Conservation (phyloP, 2,797 vertebrate species). For the Microchirus variegatus region DNA sequence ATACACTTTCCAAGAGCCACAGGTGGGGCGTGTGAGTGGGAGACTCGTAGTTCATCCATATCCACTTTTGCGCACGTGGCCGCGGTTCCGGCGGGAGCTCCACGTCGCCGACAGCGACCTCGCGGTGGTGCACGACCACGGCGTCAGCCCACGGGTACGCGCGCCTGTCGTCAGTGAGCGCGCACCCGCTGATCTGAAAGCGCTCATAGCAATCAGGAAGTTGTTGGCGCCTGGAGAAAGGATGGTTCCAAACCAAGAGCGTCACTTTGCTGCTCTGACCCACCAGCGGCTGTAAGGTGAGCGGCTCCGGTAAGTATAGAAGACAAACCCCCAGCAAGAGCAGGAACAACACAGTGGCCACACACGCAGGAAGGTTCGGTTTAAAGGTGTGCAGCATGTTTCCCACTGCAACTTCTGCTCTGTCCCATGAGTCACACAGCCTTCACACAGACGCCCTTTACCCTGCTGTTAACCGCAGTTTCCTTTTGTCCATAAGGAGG, state of each 20-base stretch:
- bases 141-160: conserved; percentile 68
- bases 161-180: conserved; percentile 64
- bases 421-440: conserved; percentile 13
- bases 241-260: conserved; percentile 78
- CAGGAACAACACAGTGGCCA: conserved; percentile 13
- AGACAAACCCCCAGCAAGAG: conserved; percentile 51
- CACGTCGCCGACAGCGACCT: conserved; percentile 48
- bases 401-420: conserved; percentile 1
- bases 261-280: conserved; percentile 32
- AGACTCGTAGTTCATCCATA: conserved; percentile 98
- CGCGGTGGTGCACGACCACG: conserved; percentile 80
- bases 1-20: conserved; percentile 72
- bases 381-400: conserved; percentile 3
- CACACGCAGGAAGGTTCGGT: conserved; percentile 2
- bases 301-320: conserved; percentile 37
- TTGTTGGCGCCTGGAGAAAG: conserved; percentile 53
- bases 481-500: not conserved
- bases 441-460: conserved; percentile 56
- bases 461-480: conserved; percentile 24
- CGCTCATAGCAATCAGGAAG: conserved; percentile 69
- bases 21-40: conserved; percentile 83
- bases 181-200: conserved; percentile 64
- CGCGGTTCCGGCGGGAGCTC: conserved; percentile 71
- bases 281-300: fast-evolving
- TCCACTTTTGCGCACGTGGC: conserved; percentile 87